Conservation (phyloP, 2,113 vertebrate species). For the Centropus bengalensis region DNA sequence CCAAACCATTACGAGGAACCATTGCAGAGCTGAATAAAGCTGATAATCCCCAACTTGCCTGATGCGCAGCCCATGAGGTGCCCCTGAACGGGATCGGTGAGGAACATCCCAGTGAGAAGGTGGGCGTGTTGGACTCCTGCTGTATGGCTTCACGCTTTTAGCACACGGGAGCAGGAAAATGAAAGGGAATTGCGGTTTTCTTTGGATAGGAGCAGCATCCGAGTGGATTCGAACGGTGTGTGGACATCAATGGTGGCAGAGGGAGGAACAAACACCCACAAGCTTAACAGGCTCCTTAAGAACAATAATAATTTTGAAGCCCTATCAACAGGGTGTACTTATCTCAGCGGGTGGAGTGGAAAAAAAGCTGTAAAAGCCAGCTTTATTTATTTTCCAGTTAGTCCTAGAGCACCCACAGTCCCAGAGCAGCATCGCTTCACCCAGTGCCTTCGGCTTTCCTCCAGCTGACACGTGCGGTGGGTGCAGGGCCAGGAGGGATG, state of each 20-base stretch:
- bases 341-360: no score
- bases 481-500: background rate
- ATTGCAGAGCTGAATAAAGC: background rate
- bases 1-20: background rate
- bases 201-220: background rate
- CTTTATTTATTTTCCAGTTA: background rate
- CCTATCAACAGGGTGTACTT: background rate
- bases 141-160: background rate
- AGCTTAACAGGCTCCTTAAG: background rate
- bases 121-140: background rate
- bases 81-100: background rate
- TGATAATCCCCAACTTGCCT: background rate
- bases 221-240: background rate
- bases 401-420: background rate
- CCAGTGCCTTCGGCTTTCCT: background rate
- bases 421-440: background rate
- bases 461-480: background rate
- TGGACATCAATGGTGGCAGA: background rate
- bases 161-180: rapidly evolving
- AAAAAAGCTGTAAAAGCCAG: background rate
- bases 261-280: background rate
- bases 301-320: background rate
- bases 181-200: background rate
- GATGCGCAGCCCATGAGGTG: background rate
- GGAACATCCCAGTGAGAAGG: background rate